Percentiles rank a stretch among this genome's conserved stretches.
Conservation (phyloP, 2,888 invertebrate genomes). For the Ctena decussata region DNA sequence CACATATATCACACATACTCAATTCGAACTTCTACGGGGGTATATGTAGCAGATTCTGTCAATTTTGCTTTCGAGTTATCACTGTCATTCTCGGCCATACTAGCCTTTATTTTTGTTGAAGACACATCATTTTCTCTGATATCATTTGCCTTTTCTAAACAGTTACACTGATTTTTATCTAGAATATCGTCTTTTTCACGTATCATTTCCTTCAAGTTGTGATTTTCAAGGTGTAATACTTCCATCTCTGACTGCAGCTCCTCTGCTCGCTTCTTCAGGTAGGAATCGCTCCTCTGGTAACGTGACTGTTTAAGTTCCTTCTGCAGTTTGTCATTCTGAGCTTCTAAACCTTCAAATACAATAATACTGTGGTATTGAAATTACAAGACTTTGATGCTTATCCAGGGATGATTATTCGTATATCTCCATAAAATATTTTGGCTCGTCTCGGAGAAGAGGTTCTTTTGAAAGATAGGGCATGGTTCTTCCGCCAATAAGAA, state of each 20-base stretch:
- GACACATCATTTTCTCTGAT: no score
- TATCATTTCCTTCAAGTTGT: conserved; percentile 71
- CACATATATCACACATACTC: background rate
- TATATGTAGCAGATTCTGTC: background rate
- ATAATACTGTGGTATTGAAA: no score
- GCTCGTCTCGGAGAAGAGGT: no score
- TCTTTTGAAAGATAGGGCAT: no score
- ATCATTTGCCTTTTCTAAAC: background rate
- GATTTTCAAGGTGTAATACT: conserved; percentile 71
- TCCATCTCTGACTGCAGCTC: conserved; percentile 70
- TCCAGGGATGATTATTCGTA: no score
- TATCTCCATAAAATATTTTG: no score
- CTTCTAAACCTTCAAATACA: conserved; percentile 60
- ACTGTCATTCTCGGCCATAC: background rate
- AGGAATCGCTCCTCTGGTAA: conserved; percentile 56
- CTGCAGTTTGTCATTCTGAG: conserved; percentile 53
- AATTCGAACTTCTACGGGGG: background rate
- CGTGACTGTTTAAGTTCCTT: conserved; percentile 56
- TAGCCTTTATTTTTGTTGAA: no score
- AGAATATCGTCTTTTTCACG: conserved; percentile 43
- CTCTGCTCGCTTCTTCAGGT: conserved; percentile 60
- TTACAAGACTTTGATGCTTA: no score
- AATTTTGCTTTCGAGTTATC: background rate
- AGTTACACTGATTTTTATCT: background rate
- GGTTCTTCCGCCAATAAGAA: no score